Conservation (phyloP, 2,113 vertebrate species). For the Psilopogon haemacephalus region DNA sequence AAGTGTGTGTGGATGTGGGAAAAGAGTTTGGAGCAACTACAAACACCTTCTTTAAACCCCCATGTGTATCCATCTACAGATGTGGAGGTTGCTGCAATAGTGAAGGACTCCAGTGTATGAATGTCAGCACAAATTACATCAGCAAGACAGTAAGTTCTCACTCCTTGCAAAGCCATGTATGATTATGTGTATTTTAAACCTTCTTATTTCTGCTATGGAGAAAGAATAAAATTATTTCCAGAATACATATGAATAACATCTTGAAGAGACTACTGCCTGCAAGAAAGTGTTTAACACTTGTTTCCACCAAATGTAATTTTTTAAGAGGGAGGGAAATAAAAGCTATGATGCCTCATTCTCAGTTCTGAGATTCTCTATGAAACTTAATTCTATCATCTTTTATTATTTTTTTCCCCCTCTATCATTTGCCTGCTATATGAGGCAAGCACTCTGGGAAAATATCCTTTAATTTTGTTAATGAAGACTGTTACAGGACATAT, state of each 20-base stretch:
- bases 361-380: not conserved
- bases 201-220: not conserved
- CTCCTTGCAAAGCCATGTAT: not conserved
- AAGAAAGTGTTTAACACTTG: rapidly evolving
- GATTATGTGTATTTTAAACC: not conserved
- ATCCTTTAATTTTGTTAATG: not conserved
- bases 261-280: not conserved
- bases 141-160: conserved; percentile 92
- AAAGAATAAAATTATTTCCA: not conserved
- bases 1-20: conserved; percentile 98
- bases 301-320: not conserved
- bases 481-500: not conserved
- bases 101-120: conserved; percentile 94
- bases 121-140: conserved; percentile 92
- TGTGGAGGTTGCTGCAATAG: conserved; percentile 99
- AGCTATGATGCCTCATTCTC: not conserved
- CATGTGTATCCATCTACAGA: conserved; percentile 98
- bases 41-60: conserved; percentile 99
- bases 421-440: not conserved
- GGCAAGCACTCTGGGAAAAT: not conserved
- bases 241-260: not conserved
- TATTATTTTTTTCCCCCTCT: not conserved
- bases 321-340: not conserved
- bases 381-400: not conserved
- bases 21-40: conserved; percentile 97